Percentiles rank a stretch among this genome's conserved stretches.
Conservation (phyloP, 2,888 invertebrate genomes). For the Metalampra italica region DNA sequence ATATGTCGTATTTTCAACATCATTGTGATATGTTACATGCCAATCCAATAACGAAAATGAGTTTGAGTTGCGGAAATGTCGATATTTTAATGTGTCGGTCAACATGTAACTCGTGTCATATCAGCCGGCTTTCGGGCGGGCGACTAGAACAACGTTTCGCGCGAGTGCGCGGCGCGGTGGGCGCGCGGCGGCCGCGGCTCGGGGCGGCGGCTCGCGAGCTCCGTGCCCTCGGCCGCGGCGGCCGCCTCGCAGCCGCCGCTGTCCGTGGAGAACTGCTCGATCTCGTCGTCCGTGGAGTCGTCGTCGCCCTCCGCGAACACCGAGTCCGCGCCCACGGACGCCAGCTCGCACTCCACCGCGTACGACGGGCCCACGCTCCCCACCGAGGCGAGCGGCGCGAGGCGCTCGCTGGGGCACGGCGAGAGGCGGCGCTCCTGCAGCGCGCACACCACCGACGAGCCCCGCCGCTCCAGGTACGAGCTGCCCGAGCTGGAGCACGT, state of each 20-base stretch:
- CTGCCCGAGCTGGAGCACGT: slow-evolving; percentile 92
- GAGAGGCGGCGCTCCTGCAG: slow-evolving; percentile 89
- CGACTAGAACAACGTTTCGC: slow-evolving; percentile 88
- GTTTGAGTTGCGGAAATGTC: slow-evolving; percentile 28
- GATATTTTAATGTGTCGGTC: slow-evolving; percentile 62
- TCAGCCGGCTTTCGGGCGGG: too few relatives aligned
- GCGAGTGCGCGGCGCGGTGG: slow-evolving; percentile 81
- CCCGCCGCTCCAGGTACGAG: slow-evolving; percentile 89
- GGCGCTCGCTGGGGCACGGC: slow-evolving; percentile 81
- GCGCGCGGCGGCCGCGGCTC: slow-evolving; percentile 48
- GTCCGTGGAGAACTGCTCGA: slow-evolving; percentile 90
- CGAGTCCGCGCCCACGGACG: slow-evolving; percentile 86
- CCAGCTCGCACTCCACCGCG: slow-evolving; percentile 84
- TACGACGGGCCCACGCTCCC: slow-evolving; percentile 86
- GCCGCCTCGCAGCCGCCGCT: slow-evolving; percentile 81
- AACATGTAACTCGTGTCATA: slow-evolving; percentile 50
- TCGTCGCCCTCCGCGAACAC: slow-evolving; percentile 86
- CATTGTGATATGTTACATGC: slow-evolving; percentile 49
- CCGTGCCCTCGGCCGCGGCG: slow-evolving; percentile 55
- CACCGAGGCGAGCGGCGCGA: slow-evolving; percentile 89
- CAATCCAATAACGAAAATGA: slow-evolving; percentile 23
- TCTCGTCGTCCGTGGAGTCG: slow-evolving; percentile 90
- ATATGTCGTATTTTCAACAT: background rate
- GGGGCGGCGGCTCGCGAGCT: slow-evolving; percentile 60
- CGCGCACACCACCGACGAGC: slow-evolving; percentile 87